Conservation (phyloP, 2,113 vertebrate genomes). For the Hippocampus barbouri region DNA sequence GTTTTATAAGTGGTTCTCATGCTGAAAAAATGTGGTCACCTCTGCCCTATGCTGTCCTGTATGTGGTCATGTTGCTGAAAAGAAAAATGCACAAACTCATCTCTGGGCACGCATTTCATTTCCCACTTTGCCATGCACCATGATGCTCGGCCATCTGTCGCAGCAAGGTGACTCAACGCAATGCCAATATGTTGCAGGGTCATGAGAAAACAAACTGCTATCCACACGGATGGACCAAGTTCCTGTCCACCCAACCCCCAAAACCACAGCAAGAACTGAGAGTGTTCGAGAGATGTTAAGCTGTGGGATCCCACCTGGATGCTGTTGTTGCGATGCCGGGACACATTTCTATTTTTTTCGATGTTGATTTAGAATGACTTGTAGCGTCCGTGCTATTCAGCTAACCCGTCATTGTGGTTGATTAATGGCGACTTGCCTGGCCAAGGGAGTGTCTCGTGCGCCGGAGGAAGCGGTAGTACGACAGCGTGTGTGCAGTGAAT, state of each 20-base stretch:
- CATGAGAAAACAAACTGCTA: conserved; percentile 68
- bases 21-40: too few relatives aligned
- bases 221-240: conserved; percentile 47
- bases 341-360: conserved; percentile 1
- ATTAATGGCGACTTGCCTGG: conserved; percentile 60
- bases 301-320: conserved; percentile 6
- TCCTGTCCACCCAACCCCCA: conserved; percentile 15
- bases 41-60: conserved; percentile 1
- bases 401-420: conserved; percentile 45
- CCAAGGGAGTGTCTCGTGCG: conserved; percentile 64
- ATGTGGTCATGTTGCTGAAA: conserved; percentile 35
- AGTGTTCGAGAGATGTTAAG: background rate
- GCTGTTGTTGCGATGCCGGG: background rate
- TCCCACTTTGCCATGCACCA: conserved; percentile 72
- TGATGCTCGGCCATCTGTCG: conserved; percentile 78
- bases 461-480: conserved; percentile 60
- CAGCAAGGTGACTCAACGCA: conserved; percentile 60
- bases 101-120: conserved; percentile 61
- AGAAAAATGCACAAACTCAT: conserved; percentile 40
- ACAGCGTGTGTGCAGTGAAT: conserved; percentile 65
- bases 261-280: background rate
- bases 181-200: conserved; percentile 72
- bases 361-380: conserved; percentile 23
- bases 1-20: too few relatives aligned
- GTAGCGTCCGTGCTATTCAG: conserved; percentile 38